A percentile compares a stretch with the other conserved stretches of the same genome.
These are phyloP conservation scores for Sylvicapra grimmia DNA, from an alignment of 2,113 vertebrate species.

Conservation along the genomic window DNA sequence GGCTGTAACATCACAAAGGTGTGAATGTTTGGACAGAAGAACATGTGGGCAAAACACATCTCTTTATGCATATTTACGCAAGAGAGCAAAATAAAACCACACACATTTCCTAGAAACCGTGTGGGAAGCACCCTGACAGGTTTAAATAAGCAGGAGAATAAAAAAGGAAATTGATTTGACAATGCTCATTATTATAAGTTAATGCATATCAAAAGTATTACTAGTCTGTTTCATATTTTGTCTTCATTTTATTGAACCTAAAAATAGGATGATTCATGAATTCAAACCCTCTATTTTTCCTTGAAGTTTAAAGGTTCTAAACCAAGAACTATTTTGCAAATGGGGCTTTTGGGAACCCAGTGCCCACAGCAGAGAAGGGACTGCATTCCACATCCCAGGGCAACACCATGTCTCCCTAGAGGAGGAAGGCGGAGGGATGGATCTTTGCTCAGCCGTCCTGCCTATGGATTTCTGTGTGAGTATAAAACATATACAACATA, in stretches of 20 bases:
- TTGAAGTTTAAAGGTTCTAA: background rate
- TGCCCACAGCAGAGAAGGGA: background rate
- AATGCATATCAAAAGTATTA: background rate
- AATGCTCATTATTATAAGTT: background rate
- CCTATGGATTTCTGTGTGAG: background rate
- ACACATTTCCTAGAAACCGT: background rate
- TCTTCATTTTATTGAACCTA: background rate
- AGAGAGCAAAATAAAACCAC: background rate
- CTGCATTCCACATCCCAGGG: background rate
- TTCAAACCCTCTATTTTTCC: background rate
- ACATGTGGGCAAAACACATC: background rate
- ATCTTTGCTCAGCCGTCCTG: background rate
- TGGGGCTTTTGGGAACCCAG: background rate
- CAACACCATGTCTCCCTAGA: background rate
- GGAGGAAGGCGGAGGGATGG: background rate
- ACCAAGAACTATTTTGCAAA: background rate
- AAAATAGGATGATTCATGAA: background rate
- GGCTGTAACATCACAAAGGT: background rate
- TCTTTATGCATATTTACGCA: background rate
- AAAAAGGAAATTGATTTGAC: background rate
- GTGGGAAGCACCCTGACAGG: background rate
- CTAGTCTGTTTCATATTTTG: background rate
- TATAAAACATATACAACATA: background rate
- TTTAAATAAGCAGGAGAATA: background rate
- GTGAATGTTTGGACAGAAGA: background rate